Evolutionary conservation across 2,888 invertebrate species (phyloP), one percentile per base, ranked within the genome.

Genomic region (Trypoxylon attenuatum): DNA sequence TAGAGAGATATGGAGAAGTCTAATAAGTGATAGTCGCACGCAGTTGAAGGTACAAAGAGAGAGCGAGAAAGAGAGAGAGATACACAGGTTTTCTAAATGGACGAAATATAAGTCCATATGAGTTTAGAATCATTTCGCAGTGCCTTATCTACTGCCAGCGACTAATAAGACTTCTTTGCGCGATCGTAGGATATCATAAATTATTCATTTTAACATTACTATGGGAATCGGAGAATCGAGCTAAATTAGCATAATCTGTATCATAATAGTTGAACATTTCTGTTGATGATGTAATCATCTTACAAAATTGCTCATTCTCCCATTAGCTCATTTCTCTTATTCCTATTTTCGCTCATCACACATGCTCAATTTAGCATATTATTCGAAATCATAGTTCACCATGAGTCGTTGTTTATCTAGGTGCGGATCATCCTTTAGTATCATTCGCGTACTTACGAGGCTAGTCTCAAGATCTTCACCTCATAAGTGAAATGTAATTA

Each of bases 371-470:
- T 33, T 13, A 33, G 3, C 5, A 10, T 33, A 10, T 33, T 29
- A 33, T 33, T 10, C 33, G 33, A 33, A 33, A 10, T 33, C 33
- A 33, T 33, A 1, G n/a, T 4, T 33, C 33, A 33, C n/a, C n/a
- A n/a, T n/a, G n/a, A n/a, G n/a, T n/a, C n/a, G n/a, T n/a, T n/a
- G n/a, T n/a, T 16, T 27, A 33, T 5, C 2, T 50, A 50, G 45
- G 33, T 13, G 6, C 4, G 33, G 16, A 47, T 59, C 53, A 27
- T 10, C 29, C 60, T n/a, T n/a, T 74, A 76, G 71, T 43, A 58
- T 71, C 59, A 73, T 72, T 71, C 76, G 62, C 70, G 74, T 75
- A 77, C 76, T 77, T 78, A 76, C 52, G 59, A 73, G 33, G 54
- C 56, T 38, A 59, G 27, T 52, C 47, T 43, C 42, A 13, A 47